phyloP scores from a whole-genome alignment of 2,113 vertebrate species.

The Ancistrus triradiatus region DNA sequence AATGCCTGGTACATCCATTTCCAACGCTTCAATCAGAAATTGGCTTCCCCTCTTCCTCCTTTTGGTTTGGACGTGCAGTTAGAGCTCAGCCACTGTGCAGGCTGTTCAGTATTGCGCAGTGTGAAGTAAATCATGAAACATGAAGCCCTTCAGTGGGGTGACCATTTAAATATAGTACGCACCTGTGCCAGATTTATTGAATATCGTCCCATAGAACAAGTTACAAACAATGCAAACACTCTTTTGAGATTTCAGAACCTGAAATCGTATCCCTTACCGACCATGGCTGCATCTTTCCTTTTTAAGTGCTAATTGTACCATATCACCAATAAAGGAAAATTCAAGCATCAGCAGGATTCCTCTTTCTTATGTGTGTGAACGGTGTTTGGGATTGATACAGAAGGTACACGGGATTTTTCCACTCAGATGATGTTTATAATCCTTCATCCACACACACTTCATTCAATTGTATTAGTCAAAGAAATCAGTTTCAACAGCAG shows the following conservation, averaged over 20 bases:
- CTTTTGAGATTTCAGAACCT: conserved; percentile 2
- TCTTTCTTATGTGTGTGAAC: neutral
- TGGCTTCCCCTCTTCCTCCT: neutral
- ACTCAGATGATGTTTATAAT: no score
- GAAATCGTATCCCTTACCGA: conserved; percentile 18
- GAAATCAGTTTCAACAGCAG: no score
- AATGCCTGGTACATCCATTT: neutral
- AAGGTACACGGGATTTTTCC: no score
- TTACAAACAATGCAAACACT: conserved; percentile 6
- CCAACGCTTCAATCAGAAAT: neutral
- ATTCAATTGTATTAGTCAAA: no score
- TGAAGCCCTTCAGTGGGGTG: neutral
- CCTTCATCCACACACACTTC: no score
- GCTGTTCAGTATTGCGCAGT: conserved; percentile 11
- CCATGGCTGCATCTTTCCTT: conserved; percentile 35
- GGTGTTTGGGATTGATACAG: no score
- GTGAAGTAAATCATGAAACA: neutral
- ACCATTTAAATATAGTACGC: neutral
- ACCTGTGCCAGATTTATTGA: conserved; percentile 33
- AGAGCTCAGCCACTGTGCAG: neutral
- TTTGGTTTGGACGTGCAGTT: conserved; percentile 13
- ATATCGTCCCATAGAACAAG: conserved; percentile 8
- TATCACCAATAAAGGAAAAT: conserved; percentile 60
- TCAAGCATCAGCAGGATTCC: conserved; percentile 40
- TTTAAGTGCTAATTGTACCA: conserved; percentile 55